Evolutionary conservation across 92 coral and sea anemone species (phyloP).

Genomic region (Heliopora coerulea): DNA sequence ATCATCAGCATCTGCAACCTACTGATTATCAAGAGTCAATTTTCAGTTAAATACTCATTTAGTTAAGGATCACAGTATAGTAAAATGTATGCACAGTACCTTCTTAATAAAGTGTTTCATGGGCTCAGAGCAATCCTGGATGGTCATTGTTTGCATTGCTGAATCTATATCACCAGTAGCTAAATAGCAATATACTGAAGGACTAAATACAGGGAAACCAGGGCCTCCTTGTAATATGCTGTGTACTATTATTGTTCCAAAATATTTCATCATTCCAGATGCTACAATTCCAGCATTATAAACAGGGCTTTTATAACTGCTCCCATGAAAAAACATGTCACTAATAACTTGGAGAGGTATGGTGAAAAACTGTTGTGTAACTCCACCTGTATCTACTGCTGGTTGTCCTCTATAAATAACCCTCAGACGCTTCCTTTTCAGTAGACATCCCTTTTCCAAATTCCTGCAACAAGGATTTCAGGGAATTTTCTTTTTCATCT

Average conservation of each 20-base stretch:
- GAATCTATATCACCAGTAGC: conserved; percentile 53
- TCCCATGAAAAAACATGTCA: conserved; percentile 53
- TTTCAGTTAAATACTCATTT: too few relatives aligned
- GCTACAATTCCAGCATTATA: conserved; percentile 51
- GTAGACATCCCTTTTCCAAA: conserved; percentile 55
- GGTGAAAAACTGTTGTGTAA: conserved; percentile 61
- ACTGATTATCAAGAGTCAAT: too few relatives aligned
- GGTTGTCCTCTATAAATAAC: conserved; percentile 51
- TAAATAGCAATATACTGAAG: conserved; percentile 52
- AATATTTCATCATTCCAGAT: conserved; percentile 62
- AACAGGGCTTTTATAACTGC: conserved; percentile 26
- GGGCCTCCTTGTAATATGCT: conserved; percentile 61
- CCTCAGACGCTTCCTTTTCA: conserved; percentile 58
- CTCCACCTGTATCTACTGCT: conserved; percentile 69
- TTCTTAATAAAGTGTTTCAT: conserved; percentile 21
- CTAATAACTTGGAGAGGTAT: conserved; percentile 50
- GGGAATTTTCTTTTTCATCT: conserved; percentile 47
- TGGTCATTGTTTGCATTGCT: conserved; percentile 52
- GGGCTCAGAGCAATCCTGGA: conserved; percentile 54
- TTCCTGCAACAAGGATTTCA: conserved; percentile 51
- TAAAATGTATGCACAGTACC: too few relatives aligned
- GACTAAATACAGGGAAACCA: conserved; percentile 62
- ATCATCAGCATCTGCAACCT: conserved; percentile 41
- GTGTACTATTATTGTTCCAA: conserved; percentile 65
- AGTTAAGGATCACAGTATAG: too few relatives aligned